Evolutionary conservation across 2,797 vertebrate species (phyloP).

Genomic region (Oryzias sinensis): DNA sequence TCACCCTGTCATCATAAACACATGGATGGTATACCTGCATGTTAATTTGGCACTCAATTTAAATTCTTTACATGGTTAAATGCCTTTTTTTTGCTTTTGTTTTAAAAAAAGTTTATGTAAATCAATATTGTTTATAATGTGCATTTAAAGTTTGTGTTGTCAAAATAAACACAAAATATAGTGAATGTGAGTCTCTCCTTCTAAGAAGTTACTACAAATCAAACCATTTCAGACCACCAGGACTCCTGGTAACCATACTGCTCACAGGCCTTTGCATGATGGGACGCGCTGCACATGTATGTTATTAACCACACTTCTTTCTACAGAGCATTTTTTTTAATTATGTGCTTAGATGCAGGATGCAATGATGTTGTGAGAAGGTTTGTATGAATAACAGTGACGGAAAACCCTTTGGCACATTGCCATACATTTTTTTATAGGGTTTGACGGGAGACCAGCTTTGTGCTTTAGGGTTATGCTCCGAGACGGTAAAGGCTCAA

Average conservation of each 20-base stretch:
- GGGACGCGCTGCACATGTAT: conserved; percentile 38
- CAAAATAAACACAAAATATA: conserved; percentile 9
- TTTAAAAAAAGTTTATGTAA: not conserved
- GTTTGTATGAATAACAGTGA: conserved; percentile 48
- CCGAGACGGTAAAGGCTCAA: conserved; percentile 27
- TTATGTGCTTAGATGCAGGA: conserved; percentile 58
- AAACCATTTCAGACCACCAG: conserved; percentile 31
- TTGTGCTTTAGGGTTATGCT: conserved; percentile 30
- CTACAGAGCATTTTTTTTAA: conserved; percentile 30
- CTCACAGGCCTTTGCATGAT: conserved; percentile 56
- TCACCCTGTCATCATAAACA: conserved; percentile 80
- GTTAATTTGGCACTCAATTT: not conserved
- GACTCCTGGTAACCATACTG: conserved; percentile 18
- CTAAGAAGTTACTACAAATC: not conserved
- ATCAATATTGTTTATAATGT: not conserved
- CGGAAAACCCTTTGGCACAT: conserved; percentile 42
- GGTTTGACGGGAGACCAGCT: conserved; percentile 43
- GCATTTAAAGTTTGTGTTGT: not conserved
- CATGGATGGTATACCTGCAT: not conserved
- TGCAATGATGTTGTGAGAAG: conserved; percentile 20
- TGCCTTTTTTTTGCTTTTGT: not conserved
- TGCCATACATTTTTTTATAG: conserved; percentile 45
- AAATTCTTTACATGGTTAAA: not conserved
- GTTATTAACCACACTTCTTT: conserved; percentile 43
- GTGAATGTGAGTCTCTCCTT: not conserved